A percentile compares a stretch with the other conserved stretches of the same genome.
phyloP scores from a whole-genome alignment of 2,888 invertebrate genomes.

The Carabus problematicus region DNA sequence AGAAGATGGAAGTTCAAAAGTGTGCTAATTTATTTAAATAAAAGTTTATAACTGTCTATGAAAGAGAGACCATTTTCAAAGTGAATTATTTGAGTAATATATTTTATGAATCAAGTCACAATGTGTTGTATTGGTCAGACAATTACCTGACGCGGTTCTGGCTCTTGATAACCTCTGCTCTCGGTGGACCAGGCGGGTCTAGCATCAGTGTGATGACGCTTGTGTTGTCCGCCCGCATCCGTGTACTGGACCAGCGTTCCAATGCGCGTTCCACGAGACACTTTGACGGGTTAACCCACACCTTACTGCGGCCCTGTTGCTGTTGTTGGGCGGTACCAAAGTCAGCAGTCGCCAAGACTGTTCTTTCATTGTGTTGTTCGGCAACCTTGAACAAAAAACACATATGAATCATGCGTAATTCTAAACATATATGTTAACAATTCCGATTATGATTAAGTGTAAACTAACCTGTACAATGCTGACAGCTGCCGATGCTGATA shows the following conservation, averaged over 20 bases:
- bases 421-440: too few species aligned
- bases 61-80: too few species aligned
- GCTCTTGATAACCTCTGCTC: slow-evolving; percentile 66
- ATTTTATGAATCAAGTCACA: too few species aligned
- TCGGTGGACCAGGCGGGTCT: slow-evolving; percentile 83
- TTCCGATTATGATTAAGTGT: too few species aligned
- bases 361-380: slow-evolving; percentile 79
- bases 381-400: slow-evolving; percentile 61
- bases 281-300: slow-evolving; percentile 92
- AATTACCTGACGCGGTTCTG: slow-evolving; percentile 47
- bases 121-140: too few species aligned
- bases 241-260: slow-evolving; percentile 82
- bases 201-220: slow-evolving; percentile 92
- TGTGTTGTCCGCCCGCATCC: slow-evolving; percentile 95
- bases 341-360: slow-evolving; percentile 61
- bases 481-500: slow-evolving; percentile 84
- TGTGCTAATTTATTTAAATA: too few species aligned
- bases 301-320: slow-evolving; percentile 47
- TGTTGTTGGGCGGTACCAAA: slow-evolving; percentile 53
- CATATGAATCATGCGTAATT: too few species aligned
- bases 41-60: too few species aligned
- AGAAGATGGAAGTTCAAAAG: too few species aligned
- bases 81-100: too few species aligned
- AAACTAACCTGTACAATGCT: slow-evolving; percentile 70
- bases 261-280: slow-evolving; percentile 83